Conservation (phyloP, 1,140 invertebrate genomes). For the Zaprionus vittiger region DNA sequence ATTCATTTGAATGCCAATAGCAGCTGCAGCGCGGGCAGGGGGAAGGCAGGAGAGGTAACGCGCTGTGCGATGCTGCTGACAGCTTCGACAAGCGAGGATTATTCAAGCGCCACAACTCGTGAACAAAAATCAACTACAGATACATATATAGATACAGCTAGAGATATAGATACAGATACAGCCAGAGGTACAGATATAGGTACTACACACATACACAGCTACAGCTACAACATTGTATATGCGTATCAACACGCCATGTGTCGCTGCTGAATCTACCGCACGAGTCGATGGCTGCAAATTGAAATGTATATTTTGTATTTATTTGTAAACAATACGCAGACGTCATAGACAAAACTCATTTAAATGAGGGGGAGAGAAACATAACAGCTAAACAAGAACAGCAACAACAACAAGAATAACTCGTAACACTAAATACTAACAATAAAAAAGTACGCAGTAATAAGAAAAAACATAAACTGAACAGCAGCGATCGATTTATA, state of each 20-base stretch:
- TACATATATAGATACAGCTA: constrained; percentile 37
- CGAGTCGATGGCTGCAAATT: constrained; percentile 62
- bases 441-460: constrained; percentile 40
- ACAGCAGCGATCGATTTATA: neutral
- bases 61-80: constrained; percentile 54
- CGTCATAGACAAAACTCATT: constrained; percentile 79
- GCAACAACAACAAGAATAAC: constrained; percentile 35
- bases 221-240: constrained; percentile 28
- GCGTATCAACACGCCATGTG: constrained; percentile 59
- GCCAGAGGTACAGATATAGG: constrained; percentile 47
- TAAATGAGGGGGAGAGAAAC: constrained; percentile 44
- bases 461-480: constrained; percentile 21
- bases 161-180: neutral
- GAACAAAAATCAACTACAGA: constrained; percentile 44
- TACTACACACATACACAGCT: neutral
- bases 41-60: neutral
- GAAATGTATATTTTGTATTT: constrained; percentile 65
- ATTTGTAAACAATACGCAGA: constrained; percentile 78
- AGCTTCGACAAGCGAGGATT: constrained; percentile 76
- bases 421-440: constrained; percentile 31
- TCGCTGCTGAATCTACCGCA: constrained; percentile 48
- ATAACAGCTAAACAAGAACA: constrained; percentile 15
- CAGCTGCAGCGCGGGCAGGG: constrained; percentile 54
- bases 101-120: constrained; percentile 69
- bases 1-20: constrained; percentile 81